Evolutionary conservation across 2,797 vertebrate species (phyloP), one percentile per base, ranked within the genome.

Genomic region (Muscicapa comitata): DNA sequence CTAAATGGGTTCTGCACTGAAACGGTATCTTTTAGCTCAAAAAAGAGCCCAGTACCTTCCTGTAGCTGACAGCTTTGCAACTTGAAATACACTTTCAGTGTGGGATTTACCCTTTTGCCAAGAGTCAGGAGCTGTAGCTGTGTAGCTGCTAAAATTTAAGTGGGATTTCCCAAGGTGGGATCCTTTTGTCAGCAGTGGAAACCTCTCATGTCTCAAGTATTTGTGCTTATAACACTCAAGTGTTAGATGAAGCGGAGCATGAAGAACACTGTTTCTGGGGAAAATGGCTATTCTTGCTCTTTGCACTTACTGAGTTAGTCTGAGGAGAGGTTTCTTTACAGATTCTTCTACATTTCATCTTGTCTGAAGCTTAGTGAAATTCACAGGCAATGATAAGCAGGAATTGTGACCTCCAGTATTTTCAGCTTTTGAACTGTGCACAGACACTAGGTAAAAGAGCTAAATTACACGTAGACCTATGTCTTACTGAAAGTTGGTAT

Each of bases 131-230:
- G 77, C 76, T 54, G 38, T 72, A 84, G 78, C 66, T 18, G 4
- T 76, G 53, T 81, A 81, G 67, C 54, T 74, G 67, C 75, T 94
- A 62, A 92, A 93, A 86, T 92, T 75, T 90, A 86, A 86, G 79
- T 93, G 73, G 81, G 70, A 90, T 96, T 96, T 94, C 82, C 89
- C 82, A 70, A 51, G 33, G 48, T 65, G 58, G 58, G 62, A 89
- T 91, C 43, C 54, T 55, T 91, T 89, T 88, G 86, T 93, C 31
- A 75, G 66, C 3, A 1, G 40, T 77, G 51, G 81, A 92, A 96
- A 88, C 70, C 78, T 93, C 78, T 96, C 53, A 73, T n/a, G 51
- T 88, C 68, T 93, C 42, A 78, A 86, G 76, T 86, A 67, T 91
- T 88, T 86, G 89, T 91, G 73, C 68, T 93, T 93, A 14, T 48